Conservation (phyloP, 1,140 invertebrate species). For the Leptopilina boulardi region DNA sequence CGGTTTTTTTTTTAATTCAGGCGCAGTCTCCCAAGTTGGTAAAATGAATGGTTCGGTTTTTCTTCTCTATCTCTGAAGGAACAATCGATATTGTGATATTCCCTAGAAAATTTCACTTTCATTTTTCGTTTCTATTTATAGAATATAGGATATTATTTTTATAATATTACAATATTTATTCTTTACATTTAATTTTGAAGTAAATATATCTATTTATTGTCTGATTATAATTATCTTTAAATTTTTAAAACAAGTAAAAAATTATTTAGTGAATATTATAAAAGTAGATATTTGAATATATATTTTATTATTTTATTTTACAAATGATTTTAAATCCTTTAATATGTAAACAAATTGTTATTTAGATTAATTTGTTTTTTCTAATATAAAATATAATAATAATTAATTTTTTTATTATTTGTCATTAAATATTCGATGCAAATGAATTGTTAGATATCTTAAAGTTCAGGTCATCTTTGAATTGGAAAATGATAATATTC, state of each 20-base stretch:
- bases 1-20: background rate
- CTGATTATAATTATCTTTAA: no score
- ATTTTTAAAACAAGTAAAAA: no score
- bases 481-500: background rate
- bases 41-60: slow-evolving; percentile 15
- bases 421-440: background rate
- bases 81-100: slow-evolving; percentile 27
- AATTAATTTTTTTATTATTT: background rate
- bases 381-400: no score
- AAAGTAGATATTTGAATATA: no score
- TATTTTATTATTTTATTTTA: no score
- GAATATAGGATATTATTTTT: background rate
- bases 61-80: background rate
- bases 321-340: no score
- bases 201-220: no score
- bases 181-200: background rate
- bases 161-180: background rate
- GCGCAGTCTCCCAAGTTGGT: slow-evolving; percentile 3
- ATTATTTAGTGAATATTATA: no score
- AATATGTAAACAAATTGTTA: no score
- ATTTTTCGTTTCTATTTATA: background rate
- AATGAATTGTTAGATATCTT: background rate
- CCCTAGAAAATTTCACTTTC: slow-evolving; percentile 2
- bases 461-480: background rate
- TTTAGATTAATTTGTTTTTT: no score